These are phyloP conservation scores for Eupelmus urozonus DNA, from an alignment of 2,888 invertebrate species.

Conservation along the genomic window DNA sequence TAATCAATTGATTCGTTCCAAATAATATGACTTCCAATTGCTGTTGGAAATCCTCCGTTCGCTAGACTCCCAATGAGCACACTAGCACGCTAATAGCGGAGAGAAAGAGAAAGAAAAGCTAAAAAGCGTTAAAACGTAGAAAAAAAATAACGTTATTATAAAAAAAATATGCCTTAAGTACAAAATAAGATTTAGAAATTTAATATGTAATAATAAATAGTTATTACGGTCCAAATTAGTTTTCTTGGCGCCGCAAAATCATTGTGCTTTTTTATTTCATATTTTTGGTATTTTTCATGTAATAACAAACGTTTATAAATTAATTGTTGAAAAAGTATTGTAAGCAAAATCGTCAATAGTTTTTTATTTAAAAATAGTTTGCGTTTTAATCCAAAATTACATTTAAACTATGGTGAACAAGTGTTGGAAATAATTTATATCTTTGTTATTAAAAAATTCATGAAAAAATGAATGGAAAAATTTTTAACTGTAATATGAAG, in stretches of 20 bases:
- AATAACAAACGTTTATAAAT: no score
- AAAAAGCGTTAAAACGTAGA: conserved; percentile 49
- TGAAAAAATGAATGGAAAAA: no score
- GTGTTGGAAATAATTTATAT: no score
- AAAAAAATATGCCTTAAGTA: conserved; percentile 60
- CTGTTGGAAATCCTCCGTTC: conserved; percentile 51
- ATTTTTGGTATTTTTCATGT: no score
- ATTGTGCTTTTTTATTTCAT: conserved; percentile 34
- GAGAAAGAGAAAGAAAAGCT: conserved; percentile 38
- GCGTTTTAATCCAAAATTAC: no score
- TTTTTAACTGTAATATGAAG: no score
- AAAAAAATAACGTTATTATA: conserved; percentile 49
- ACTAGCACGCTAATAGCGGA: conserved; percentile 44
- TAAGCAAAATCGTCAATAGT: no score
- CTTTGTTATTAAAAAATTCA: no score
- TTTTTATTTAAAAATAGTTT: no score
- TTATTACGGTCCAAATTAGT: conserved; percentile 48
- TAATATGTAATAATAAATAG: conserved; percentile 54
- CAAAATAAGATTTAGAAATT: conserved; percentile 59
- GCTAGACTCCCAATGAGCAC: conserved; percentile 49
- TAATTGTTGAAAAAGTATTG: no score
- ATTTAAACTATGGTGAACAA: no score
- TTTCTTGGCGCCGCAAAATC: conserved; percentile 22
- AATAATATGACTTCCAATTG: conserved; percentile 56
- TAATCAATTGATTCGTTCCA: conserved; percentile 44